Base-by-base conservation (phyloP, 2,797 vertebrate genomes). In the Ciconia nigra region DNA sequence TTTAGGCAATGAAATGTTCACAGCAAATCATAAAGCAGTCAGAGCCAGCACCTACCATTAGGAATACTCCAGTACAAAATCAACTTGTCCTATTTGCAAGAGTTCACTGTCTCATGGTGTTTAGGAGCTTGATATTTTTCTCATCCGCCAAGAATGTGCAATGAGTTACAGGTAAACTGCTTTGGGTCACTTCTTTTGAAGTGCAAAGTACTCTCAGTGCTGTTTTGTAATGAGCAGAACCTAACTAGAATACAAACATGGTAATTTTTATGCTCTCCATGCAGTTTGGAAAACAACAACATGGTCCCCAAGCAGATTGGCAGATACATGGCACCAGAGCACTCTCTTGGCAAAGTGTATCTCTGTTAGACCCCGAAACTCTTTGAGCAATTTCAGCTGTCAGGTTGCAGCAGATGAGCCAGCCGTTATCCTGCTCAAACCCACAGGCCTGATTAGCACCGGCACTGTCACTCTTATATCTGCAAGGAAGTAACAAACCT, bases 341-440 rank as follows among this genome's bases (percentile, higher is more conserved):
- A 1, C 65, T 95, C 88, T 95, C 83, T 91, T 96, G 96, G 97
- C 96, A 94, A 29, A 6, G 17, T 3, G 2, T 57, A n/a, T 59
- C 88, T 76, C 83, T 94, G 92, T 41, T 72, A 92, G 61, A 74
- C 67, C 67, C 84, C 0, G 0, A 83, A 91, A 91, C 24, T 96
- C 94, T 87, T 83, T 85, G 90, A 94, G 71, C 59, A 90, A 88
- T 94, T 95, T 97, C 83, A 94, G 92, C 92, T 95, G 96, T 97
- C 96, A 96, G 37, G 39, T 33, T 83, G 67, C 54, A 95, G 83
- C 25, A 76, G 73, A 79, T 57, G 91, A 97, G 90, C 79, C 88
- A 96, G 67, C 21, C 9, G 1, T 91, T 78, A 92, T 62, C 37
- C 79, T 71, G 44, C 51, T 91, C 80, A 89, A 82, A 93, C 59